Evolutionary conservation across 2,888 invertebrate species (phyloP), one percentile per base, ranked within the genome.

Genomic region (Athrips mouffetella): DNA sequence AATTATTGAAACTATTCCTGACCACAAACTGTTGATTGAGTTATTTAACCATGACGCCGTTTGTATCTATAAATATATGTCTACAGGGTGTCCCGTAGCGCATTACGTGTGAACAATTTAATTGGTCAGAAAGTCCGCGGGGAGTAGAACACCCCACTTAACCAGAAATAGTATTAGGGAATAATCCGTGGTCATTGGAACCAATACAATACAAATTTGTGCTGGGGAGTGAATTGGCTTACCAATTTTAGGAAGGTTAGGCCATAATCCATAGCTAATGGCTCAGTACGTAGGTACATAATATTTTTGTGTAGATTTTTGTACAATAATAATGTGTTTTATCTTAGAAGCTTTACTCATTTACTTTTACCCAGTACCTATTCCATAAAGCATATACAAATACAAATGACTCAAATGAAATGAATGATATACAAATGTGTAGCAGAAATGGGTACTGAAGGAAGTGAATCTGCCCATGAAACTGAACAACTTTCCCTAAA

Each of bases 91-190:
- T 69, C 84, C 85, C 81, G 81, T 82, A 68, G 84, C 46, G 84
- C 58, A 50, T 61, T 71, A 86, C 76, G 87, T 87, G 87, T 86
- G 87, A 86, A 86, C 80, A 78, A 72, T 84, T 82, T 86, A 87
- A 86, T 87, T 86, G 83, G 76, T 60, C 57, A 59, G 63, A 68
- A 35, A 37, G 65, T 64, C 63, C 60, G 58, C 65, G 62, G 58
- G 59, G 65, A 50, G 23, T 71, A 80, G 80, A 70, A 74, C 76
- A 66, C 69, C 77, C 78, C 64, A 66, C 58, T 61, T 65, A 58
- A n/a, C 57, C 60, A 63, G 52, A 67, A 72, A 69, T 69, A 69
- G 62, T 63, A 70, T 65, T 70, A 67, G 63, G 64, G 66, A 65
- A 51, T 50, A 50, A 52, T n/a, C 54, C 51, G 53, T 23, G 48